Evolutionary conservation across 2,888 invertebrate genomes (phyloP), one percentile per base, ranked within the genome.

Genomic region (Kuschelorhynchus macadamiae): DNA sequence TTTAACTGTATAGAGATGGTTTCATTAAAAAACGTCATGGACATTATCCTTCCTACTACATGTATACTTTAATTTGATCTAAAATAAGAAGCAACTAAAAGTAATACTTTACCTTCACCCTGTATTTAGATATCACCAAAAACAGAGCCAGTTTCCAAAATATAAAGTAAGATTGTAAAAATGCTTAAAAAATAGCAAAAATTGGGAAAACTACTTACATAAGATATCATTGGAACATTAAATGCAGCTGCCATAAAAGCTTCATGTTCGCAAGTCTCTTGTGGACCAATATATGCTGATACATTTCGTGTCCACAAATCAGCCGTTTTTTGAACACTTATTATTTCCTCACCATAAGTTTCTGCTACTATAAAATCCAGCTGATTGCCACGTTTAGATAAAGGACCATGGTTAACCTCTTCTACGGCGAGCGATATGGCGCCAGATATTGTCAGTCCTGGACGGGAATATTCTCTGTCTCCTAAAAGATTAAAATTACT

Each of bases 151-250:
- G n/a, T n/a, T n/a, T n/a, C n/a, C n/a, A n/a, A n/a, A n/a, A n/a
- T n/a, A n/a, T n/a, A n/a, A n/a, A n/a, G n/a, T n/a, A n/a, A n/a
- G n/a, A n/a, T n/a, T n/a, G n/a, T n/a, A n/a, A n/a, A n/a, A n/a
- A n/a, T n/a, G n/a, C n/a, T n/a, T n/a, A n/a, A n/a, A n/a, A n/a
- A n/a, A n/a, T n/a, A n/a, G n/a, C n/a, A n/a, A n/a, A n/a, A n/a
- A n/a, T n/a, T n/a, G n/a, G n/a, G n/a, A n/a, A n/a, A n/a, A n/a
- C n/a, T 21, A 91, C 95, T 92, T 85, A 97, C 97, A 81, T 97
- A 97, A 74, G 97, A 97, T 80, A 97, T 93, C 97, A 97, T 97
- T 3, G 96, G 96, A 50, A 96, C 85, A 83, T 97, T 96, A 85
- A 97, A 96, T 41, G 96, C 93, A 0, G 96, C 93, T 0, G 97